Evolutionary conservation across 2,888 invertebrate genomes (phyloP), one percentile per base, ranked within the genome.

Genomic region (Pelosia muscerda): DNA sequence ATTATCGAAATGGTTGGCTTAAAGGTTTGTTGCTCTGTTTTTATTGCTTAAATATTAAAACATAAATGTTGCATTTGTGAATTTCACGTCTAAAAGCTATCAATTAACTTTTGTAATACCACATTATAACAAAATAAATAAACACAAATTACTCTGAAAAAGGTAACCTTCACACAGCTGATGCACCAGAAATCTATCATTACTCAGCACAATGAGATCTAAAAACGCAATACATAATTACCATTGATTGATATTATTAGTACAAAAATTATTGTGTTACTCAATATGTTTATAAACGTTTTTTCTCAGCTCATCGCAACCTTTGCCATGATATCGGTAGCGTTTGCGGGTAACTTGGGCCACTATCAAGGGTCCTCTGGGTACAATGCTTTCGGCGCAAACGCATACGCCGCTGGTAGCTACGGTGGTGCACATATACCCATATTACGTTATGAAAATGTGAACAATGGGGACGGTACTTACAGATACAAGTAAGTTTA

Each of bases 391-490:
- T 82, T 86, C 53, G 83, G 86, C 11, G 71, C 69, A 9, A 74
- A 69, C 23, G 70, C 73, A 58, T 81, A 72, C 66, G 71, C n/a
- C 66, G 71, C n/a, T 10, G 77, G 81, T 10, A 60, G 63, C 53
- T 71, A 64, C 76, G 85, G 93, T 64, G 86, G 93, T 65, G 84
- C 93, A 56, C 92, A 94, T 56, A 95, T 96, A 70, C 96, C 96
- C 58, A 96, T 96, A 74, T 83, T 96, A 25, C 92, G 95, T 71
- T 96, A 95, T 81, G 95, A 95, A 69, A 96, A 96, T 74, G 92
- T 94, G 42, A 96, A 96, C 86, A 96, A 96, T 79, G 96, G 96
- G 28, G 95, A 95, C 79, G 96, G 96, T 63, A 95, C 92, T 74
- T 96, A 96, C 84, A 95, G 95, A 86, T 96, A 95, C 90, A 96